Conservation (phyloP, 2,888 invertebrate species). For the Scaptomyza polygonia region DNA sequence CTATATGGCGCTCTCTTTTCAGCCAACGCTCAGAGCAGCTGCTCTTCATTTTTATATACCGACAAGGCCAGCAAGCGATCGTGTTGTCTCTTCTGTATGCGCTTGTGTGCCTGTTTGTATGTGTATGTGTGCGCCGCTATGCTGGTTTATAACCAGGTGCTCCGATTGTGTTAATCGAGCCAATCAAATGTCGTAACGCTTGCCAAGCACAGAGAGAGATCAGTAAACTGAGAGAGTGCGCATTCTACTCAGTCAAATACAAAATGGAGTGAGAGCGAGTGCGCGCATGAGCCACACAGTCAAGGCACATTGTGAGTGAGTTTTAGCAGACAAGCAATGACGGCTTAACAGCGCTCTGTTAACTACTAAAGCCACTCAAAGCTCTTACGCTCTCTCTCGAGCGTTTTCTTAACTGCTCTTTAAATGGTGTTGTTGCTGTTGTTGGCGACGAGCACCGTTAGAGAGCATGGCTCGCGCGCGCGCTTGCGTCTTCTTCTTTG, state of each 20-base stretch:
- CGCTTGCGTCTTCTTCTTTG: conserved; percentile 41
- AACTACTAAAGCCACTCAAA: conserved; percentile 58
- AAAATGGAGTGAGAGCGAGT: conserved; percentile 59
- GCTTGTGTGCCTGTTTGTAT: conserved; percentile 16
- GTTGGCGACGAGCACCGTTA: conserved; percentile 64
- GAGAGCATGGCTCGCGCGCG: conserved; percentile 47
- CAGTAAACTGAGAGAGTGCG: conserved; percentile 22
- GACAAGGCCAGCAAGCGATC: conserved; percentile 48
- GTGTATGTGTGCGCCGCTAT: conserved; percentile 51
- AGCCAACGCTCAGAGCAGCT: conserved; percentile 34
- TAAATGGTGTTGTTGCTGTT: conserved; percentile 13
- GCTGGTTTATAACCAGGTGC: conserved; percentile 80
- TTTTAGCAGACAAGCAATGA: background rate
- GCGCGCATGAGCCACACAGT: conserved; percentile 24
- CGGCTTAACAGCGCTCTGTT: conserved; percentile 46
- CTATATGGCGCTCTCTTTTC: conserved; percentile 55
- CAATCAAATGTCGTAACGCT: conserved; percentile 80
- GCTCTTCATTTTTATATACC: conserved; percentile 69
- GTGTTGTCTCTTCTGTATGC: conserved; percentile 30
- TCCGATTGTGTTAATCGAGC: conserved; percentile 82
- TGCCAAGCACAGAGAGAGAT: conserved; percentile 32
- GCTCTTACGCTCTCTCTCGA: conserved; percentile 6
- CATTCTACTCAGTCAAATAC: conserved; percentile 38
- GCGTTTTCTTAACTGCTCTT: conserved; percentile 22
- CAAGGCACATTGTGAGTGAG: conserved; percentile 18